Base-by-base conservation (phyloP, 1,140 invertebrate genomes). In the Microplitis demolitor region DNA sequence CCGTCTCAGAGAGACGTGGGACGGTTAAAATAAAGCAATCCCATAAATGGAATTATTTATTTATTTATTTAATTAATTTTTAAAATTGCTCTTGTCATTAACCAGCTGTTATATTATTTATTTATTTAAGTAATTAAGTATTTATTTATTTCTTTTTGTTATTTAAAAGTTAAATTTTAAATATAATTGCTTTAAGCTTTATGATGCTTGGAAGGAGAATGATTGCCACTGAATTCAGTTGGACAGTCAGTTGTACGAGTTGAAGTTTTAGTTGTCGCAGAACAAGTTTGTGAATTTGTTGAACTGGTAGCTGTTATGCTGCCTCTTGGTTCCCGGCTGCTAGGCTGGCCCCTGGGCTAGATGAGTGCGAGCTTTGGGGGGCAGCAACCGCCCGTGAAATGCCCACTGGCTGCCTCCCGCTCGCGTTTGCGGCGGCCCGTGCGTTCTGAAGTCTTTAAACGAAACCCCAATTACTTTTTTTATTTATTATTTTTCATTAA, bases 361-460 rank as follows among this genome's bases (percentile, higher is more conserved):
- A 87, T 87, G 80, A 87, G 85, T 77, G 86, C 86, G 80, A 87
- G 86, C 77, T 87, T 87, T 80, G 86, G 86, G 67, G 86, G 86
- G 62, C 86, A 87, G 75, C 86, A 87, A 76, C 86, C 86, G 56
- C 85, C 82, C 81, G 83, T 80, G 80, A 87, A 87, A 77, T 86
- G 85, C 53, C 80, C 81, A 72, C 83, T 84, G 66, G 84, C 82
- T 60, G 84, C 84, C 80, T 87, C 86, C 74, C 85, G 86, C 76
- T 87, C 86, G 71, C 86, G 85, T 73, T 87, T 87, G 81, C 86
- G 86, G 81, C 86, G 86, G 80, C 86, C 85, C 81, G 87, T 85
- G 82, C 86, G 85, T 85, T 87, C 86, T 87, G 85, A 80, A 87
- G 83, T 83, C 86, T 87, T 37, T 8, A 67, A 51, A 45, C 13